Conservation (phyloP, 2,113 vertebrate species). For the Equus przewalskii region DNA sequence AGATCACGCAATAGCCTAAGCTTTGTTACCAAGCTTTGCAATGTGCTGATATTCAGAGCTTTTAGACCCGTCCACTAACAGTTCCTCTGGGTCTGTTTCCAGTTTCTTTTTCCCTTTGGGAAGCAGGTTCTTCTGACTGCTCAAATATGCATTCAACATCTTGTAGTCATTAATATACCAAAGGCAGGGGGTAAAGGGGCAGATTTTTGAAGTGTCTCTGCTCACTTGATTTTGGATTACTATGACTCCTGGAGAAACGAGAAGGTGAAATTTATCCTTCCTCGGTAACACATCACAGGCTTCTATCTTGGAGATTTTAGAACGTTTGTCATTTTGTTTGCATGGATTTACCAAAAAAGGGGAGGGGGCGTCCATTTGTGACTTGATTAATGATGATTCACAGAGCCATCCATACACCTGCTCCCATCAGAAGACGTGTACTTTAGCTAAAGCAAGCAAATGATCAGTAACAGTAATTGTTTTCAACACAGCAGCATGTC, state of each 20-base stretch:
- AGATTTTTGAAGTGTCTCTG: slow-evolving; percentile 62
- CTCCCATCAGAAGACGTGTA: neutral
- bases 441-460: slow-evolving; percentile 44
- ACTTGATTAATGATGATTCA: slow-evolving; percentile 27
- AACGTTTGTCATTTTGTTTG: slow-evolving; percentile 32
- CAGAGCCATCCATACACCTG: slow-evolving; percentile 32
- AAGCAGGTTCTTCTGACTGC: slow-evolving; percentile 60
- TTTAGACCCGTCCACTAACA: slow-evolving; percentile 48
- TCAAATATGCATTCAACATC: slow-evolving; percentile 65
- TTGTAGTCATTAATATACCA: slow-evolving; percentile 76
- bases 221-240: slow-evolving; percentile 65
- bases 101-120: slow-evolving; percentile 63
- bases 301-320: slow-evolving; percentile 39
- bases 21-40: slow-evolving; percentile 43
- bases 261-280: slow-evolving; percentile 45
- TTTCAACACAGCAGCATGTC: neutral
- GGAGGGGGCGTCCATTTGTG: neutral
- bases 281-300: neutral
- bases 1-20: neutral
- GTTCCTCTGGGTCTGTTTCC: slow-evolving; percentile 68
- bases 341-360: neutral
- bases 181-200: slow-evolving; percentile 42
- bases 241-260: neutral
- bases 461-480: neutral
- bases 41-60: slow-evolving; percentile 54